Base-by-base conservation (phyloP, 2,113 vertebrate species). In the Balaenoptera acutorostrata region DNA sequence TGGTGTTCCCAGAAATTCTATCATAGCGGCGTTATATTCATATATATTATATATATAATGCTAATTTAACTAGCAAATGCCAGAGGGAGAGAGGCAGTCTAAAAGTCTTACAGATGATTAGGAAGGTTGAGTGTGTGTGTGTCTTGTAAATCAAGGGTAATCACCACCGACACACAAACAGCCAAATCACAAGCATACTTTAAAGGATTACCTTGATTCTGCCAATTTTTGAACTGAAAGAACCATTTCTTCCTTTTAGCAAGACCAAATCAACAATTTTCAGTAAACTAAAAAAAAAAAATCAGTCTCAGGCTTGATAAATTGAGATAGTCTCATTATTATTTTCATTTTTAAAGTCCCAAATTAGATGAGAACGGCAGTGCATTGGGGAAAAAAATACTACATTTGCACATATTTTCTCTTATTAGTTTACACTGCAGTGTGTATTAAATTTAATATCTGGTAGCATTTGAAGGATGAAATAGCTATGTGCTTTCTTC, bases 61-160 rank as follows among this genome's bases (percentile, higher is more conserved):
- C 36, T 68, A 87, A 96, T 89, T 96, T 97, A 97, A 93, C 80
- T 95, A 75, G 74, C 31, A 94, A 94, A 92, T 96, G 68, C n/a
- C 66, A 95, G 52, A 94, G 85, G 68, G 92, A 90, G 11, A 31
- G 39, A 93, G 12, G 57, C 31, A 91, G 5, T 90, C 41, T 64
- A 59, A 88, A 95, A 77, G 55, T 69, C 77, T 97, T 90, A 68
- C 8, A 61, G 52, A 80, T 88, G 71, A 91, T 21, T 95, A 55
- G 78, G 27, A 93, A 96, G 36, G 44, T 39, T 85, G 11, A 87
- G 25, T 10, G 25, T 77, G 69, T 88, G 15, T 75, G 23, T 55
- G 85, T 95, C 72, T 81, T 61, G 17, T 66, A 94, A 97, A 95
- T 92, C 85, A 97, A 97, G 81, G 57, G 36, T 93, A 96, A 97